Base-by-base conservation (phyloP, 1,140 invertebrate species). In the Drosophila pruinosa region DNA sequence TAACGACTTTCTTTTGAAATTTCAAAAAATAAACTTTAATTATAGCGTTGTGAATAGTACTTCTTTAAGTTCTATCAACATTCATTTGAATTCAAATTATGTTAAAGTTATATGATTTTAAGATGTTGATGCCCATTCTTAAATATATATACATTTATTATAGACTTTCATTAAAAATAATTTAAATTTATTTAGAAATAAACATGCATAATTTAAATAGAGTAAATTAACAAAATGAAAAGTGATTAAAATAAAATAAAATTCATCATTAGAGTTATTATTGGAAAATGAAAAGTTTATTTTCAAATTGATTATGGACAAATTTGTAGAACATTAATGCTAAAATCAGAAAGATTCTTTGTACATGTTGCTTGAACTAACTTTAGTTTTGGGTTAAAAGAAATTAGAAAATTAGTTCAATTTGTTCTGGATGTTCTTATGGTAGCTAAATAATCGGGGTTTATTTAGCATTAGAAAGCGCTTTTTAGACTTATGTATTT, bases 241-340 rank as follows among this genome's bases (percentile, higher is more conserved):
- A 45, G 52, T 65, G 59, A 59, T 69, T 39, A 63, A 78, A 70
- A 78, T 48, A 68, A 73, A 73, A 76, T 50, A 68, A 73, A 69
- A 78, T 56, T 72, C 67, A 62, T 62, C 47, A 78, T 74, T 67
- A 80, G 56, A 80, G 76, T 86, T 85, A 77, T 80, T 41, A 70
- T 67, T 63, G 54, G 70, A 24, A 72, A 36, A 76, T 65, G 41
- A 75, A 26, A 64, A 64, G 34, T 86, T 86, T 85, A 85, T 85
- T 85, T 74, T 75, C 72, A 78, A 82, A 78, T 82, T 39, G 62
- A 82, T 83, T 82, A 82, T 82, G 64, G 56, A 81, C 78, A 81
- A 61, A 34, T 63, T 72, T 71, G 58, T 36, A 52, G 67, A 71
- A 57, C 50, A 62, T 73, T 63, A 69, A 67, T 74, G 45, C 78